Evolutionary conservation across 2,113 vertebrate genomes (phyloP).

Genomic region (Podarcis raffonei): DNA sequence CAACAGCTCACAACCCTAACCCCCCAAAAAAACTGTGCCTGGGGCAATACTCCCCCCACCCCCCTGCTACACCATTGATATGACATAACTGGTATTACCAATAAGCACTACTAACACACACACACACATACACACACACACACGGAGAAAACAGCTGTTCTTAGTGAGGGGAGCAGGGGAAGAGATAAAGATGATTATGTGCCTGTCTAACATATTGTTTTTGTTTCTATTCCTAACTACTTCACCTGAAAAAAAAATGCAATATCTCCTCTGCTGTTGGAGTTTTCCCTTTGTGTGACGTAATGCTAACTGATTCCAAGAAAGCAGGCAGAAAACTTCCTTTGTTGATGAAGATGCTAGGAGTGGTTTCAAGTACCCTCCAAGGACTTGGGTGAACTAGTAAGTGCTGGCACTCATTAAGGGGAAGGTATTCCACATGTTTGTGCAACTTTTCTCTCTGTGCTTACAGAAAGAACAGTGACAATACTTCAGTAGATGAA

Average conservation of each 20-base stretch:
- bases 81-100: not conserved
- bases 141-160: slow-evolving; percentile 9
- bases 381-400: slow-evolving; percentile 36
- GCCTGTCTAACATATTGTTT: not conserved
- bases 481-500: not conserved
- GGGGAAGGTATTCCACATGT: slow-evolving; percentile 25
- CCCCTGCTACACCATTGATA: not conserved
- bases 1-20: not conserved
- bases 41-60: too few species aligned
- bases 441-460: slow-evolving; percentile 25
- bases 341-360: slow-evolving; percentile 35
- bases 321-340: slow-evolving; percentile 24
- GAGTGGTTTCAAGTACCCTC: slow-evolving; percentile 43
- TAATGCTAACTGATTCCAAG: slow-evolving; percentile 4
- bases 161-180: not conserved
- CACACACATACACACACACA: not conserved
- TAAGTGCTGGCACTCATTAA: slow-evolving; percentile 25
- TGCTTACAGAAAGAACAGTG: slow-evolving; percentile 18
- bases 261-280: not conserved
- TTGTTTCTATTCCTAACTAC: not conserved
- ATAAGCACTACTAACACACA: too few species aligned
- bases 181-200: not conserved
- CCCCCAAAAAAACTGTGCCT: too few species aligned
- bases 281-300: rapidly evolving
- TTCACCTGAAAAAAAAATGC: not conserved